Conservation (phyloP, 2,113 vertebrate genomes). For the Xenus cinereus region DNA sequence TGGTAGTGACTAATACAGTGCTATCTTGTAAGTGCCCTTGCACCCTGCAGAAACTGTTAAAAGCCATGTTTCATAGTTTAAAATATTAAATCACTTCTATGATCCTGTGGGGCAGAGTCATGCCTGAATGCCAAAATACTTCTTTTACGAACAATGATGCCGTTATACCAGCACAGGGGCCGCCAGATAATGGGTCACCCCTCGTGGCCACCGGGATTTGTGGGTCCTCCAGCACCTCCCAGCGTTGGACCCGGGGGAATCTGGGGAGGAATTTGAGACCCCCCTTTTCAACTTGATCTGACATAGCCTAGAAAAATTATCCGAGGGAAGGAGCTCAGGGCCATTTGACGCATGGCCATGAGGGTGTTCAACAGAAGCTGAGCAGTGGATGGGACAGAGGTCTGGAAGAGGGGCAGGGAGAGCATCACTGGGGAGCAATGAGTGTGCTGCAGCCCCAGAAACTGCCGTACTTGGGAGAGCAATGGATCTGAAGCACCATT, state of each 20-base stretch:
- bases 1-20: conserved; percentile 52
- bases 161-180: background rate
- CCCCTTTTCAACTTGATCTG: background rate
- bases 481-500: background rate
- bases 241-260: background rate
- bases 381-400: background rate
- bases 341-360: background rate
- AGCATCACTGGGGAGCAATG: background rate
- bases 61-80: conserved; percentile 34
- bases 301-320: background rate
- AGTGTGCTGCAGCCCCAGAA: background rate
- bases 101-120: conserved; percentile 34
- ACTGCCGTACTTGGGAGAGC: rapidly evolving
- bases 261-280: background rate
- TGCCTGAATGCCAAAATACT: background rate
- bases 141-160: background rate
- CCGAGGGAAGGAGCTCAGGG: background rate
- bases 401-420: background rate
- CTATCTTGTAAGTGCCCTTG: conserved; percentile 51
- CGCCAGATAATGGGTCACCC: background rate
- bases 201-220: background rate
- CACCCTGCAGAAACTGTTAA: conserved; percentile 58
- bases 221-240: background rate
- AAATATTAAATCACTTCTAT: conserved; percentile 47
- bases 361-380: background rate